Conservation (phyloP, 2,113 vertebrate genomes). For the Serinus canaria region DNA sequence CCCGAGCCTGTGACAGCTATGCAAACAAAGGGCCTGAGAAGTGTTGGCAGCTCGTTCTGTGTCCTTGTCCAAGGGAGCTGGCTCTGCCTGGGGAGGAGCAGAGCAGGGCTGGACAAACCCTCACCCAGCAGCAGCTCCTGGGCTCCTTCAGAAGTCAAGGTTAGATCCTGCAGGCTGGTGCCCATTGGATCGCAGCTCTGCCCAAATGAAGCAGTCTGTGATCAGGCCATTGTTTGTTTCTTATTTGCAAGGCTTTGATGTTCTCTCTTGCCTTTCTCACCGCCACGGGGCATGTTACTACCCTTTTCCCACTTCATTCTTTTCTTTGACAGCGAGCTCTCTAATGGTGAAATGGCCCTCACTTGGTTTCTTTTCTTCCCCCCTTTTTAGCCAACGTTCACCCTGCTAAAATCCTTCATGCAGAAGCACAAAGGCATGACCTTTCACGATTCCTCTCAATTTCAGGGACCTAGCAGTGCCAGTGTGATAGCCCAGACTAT, state of each 20-base stretch:
- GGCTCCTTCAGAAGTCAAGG: neutral
- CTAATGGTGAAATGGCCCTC: neutral
- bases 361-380: neutral
- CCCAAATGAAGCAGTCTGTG: neutral
- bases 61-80: neutral
- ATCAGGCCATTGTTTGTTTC: slow-evolving; percentile 32
- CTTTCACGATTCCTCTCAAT: neutral
- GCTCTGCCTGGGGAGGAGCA: neutral
- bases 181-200: neutral
- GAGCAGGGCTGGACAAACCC: neutral
- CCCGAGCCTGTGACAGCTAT: neutral
- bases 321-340: neutral
- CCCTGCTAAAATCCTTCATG: neutral
- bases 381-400: neutral
- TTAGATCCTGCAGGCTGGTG: neutral
- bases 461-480: neutral
- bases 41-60: neutral
- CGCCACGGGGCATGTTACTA: neutral
- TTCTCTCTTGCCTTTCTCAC: neutral
- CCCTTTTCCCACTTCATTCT: slow-evolving; percentile 20
- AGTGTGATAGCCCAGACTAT: neutral
- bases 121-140: neutral
- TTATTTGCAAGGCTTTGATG: slow-evolving; percentile 43
- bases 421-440: neutral
- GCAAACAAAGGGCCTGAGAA: neutral